phyloP scores from a whole-genome alignment of 2,797 vertebrate genomes.

The Podargus strigoides region DNA sequence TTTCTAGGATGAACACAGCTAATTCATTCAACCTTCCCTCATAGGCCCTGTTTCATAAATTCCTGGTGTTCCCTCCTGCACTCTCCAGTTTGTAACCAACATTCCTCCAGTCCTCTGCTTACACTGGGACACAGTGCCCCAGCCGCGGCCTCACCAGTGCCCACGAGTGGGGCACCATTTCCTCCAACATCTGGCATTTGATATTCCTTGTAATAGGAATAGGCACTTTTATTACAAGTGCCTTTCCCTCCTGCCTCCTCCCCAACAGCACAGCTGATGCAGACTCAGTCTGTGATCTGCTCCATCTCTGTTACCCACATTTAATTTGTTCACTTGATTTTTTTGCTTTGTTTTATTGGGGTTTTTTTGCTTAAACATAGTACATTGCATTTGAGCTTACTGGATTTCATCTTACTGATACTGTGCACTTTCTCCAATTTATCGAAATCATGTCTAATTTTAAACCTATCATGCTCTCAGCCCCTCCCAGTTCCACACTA shows the following conservation, averaged over 20 bases:
- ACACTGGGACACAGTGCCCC: not conserved
- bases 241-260: not conserved
- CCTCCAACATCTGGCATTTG: not conserved
- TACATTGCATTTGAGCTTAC: not conserved
- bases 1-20: not conserved
- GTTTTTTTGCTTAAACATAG: not conserved
- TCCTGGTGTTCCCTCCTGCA: not conserved
- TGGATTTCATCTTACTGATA: not conserved
- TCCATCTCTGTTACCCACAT: not conserved
- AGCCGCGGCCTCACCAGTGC: not conserved
- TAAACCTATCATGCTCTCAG: not conserved
- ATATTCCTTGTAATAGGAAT: not conserved
- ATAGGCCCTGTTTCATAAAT: not conserved
- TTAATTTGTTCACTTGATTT: not conserved
- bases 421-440: not conserved
- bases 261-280: not conserved
- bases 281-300: not conserved
- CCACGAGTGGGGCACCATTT: not conserved
- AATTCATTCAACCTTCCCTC: not conserved
- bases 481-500: not conserved
- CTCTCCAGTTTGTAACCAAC: not conserved
- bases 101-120: not conserved
- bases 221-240: not conserved
- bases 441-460: slow-evolving; percentile 24
- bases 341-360: no score